A percentile compares a stretch with the other conserved stretches of the same genome.
Conservation (phyloP, 2,888 invertebrate species). For the Apodemia duryi region DNA sequence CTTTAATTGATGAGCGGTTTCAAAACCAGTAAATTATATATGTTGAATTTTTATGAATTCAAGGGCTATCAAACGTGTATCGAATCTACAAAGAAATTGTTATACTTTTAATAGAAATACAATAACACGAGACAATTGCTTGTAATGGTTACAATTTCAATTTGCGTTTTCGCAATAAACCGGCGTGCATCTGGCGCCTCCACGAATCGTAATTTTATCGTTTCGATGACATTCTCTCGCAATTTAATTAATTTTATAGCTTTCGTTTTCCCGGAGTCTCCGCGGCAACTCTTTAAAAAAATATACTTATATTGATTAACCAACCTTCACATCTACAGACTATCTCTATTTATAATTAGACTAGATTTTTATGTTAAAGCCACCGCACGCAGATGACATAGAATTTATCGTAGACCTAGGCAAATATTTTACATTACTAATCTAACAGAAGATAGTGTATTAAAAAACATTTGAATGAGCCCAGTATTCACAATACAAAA, state of each 20-base stretch:
- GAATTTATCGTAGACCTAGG: no score
- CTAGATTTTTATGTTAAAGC: no score
- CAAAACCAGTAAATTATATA: neutral
- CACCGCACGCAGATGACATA: no score
- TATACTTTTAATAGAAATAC: slow-evolving; percentile 60
- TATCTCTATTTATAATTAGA: no score
- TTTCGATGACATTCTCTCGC: slow-evolving; percentile 56
- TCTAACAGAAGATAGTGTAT: no score
- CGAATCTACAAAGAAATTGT: neutral
- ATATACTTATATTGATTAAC: neutral
- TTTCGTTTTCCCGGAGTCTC: slow-evolving; percentile 33
- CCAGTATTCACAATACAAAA: no score
- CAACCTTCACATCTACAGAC: neutral
- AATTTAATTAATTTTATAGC: slow-evolving; percentile 67
- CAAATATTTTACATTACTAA: no score
- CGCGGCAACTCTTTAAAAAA: slow-evolving; percentile 18
- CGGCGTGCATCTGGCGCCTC: slow-evolving; percentile 64
- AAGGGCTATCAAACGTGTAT: neutral
- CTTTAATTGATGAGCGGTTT: no score
- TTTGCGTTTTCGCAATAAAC: slow-evolving; percentile 66
- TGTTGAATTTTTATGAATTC: neutral
- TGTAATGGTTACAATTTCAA: slow-evolving; percentile 56
- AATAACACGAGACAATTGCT: slow-evolving; percentile 62
- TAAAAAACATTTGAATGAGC: no score
- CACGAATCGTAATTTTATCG: slow-evolving; percentile 67